These are phyloP conservation scores for Pseudorasbora parva DNA, from an alignment of 2,113 vertebrate genomes.

Conservation along the genomic window DNA sequence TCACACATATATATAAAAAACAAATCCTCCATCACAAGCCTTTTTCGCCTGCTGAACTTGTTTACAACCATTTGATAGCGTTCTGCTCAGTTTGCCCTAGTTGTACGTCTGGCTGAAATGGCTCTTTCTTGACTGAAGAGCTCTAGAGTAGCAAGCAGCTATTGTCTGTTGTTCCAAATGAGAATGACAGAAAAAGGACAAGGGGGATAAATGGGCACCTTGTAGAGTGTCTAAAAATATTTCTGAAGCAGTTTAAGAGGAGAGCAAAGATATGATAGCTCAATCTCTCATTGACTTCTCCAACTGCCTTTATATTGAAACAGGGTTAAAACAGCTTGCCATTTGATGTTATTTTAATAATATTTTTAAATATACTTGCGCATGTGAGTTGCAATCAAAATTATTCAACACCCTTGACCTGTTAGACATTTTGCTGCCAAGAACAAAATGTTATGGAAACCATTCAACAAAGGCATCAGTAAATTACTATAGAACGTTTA, in stretches of 20 bases:
- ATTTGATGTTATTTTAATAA: background rate
- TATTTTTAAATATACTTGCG: background rate
- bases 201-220: slow-evolving; percentile 26
- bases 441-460: no score
- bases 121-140: slow-evolving; percentile 17
- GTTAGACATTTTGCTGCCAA: no score
- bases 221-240: slow-evolving; percentile 54
- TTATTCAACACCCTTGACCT: no score
- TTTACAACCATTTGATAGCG: slow-evolving; percentile 40
- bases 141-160: background rate
- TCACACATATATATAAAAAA: background rate
- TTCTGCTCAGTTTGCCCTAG: slow-evolving; percentile 22
- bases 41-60: slow-evolving; percentile 21
- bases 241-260: background rate
- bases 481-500: no score
- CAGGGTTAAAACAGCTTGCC: background rate
- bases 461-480: no score
- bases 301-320: background rate
- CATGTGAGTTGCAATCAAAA: no score
- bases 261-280: background rate
- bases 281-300: background rate
- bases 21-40: slow-evolving; percentile 38
- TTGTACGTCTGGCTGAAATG: slow-evolving; percentile 26
- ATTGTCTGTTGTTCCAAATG: slow-evolving; percentile 38
- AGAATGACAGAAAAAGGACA: slow-evolving; percentile 23